Percentiles rank a stretch among this genome's conserved stretches.
Conservation (phyloP, 2,113 vertebrate species). For the Malurus cyaneus region DNA sequence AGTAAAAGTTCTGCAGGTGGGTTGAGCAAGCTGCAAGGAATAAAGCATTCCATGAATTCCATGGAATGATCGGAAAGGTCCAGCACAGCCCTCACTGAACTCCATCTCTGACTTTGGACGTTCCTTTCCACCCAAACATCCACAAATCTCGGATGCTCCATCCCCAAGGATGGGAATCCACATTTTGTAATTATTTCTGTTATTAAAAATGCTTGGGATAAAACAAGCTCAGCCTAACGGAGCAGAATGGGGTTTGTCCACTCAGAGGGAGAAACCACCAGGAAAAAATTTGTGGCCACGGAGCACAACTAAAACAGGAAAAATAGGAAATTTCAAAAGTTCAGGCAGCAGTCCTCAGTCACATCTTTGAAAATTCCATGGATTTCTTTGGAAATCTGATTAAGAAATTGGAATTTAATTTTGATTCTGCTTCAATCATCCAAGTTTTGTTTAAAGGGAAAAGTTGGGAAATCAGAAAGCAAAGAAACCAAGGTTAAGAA, state of each 20-base stretch:
- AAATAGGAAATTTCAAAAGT: background rate
- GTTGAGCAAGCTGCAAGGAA: background rate
- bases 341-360: too few relatives aligned
- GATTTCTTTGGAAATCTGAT: background rate
- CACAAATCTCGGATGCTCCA: background rate
- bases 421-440: background rate
- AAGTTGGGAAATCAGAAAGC: background rate
- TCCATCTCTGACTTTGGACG: fast-evolving
- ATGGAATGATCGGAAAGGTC: background rate
- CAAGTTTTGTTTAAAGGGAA: background rate
- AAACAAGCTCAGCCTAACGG: background rate
- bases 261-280: background rate
- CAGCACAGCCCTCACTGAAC: background rate
- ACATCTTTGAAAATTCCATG: background rate
- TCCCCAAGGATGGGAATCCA: background rate
- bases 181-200: background rate
- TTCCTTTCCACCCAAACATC: background rate
- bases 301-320: background rate
- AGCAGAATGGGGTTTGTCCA: fast-evolving
- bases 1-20: background rate
- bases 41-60: background rate
- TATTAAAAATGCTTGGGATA: background rate
- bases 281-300: background rate
- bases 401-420: background rate
- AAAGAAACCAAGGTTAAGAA: background rate